Evolutionary conservation across 2,797 vertebrate genomes (phyloP), one percentile per base, ranked within the genome.

Genomic region (Gymnopithys bicolor): DNA sequence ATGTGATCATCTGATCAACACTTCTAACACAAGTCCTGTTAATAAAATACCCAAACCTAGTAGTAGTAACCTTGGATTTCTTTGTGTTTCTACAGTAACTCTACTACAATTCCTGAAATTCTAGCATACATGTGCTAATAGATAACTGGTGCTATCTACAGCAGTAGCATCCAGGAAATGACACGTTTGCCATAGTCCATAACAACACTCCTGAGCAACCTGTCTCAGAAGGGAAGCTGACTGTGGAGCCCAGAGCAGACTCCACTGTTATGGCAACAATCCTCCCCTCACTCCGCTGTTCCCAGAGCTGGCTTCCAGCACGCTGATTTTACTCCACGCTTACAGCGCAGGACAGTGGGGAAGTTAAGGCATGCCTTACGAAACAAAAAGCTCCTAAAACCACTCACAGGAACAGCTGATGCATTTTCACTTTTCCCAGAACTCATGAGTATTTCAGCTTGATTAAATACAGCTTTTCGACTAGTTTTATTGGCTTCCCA

Each of bases 401-500:
- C 11, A 27, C 28, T 33, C 52, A 24, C 35, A 22, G 27, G 14
- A 74, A 41, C 11, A 43, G 62, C 1, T 71, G 15, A 46, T 18
- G 81, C 45, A 10, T 32, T 48, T 28, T 52, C 19, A 23, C 60
- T 14, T n/a, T 1, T 11, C 32, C 15, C 43, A 35, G 28, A 84
- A 13, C 25, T 7, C 79, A 21, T 3, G 13, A 5, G 18, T 2
- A 51, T 56, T 32, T 4, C 48, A 37, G 8, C 33, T 30, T 7
- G 12, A 8, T 1, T 7, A 46, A 24, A 19, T 6, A 19, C 30
- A 27, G 35, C 16, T 80, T 12, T 55, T 7, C 5, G 23, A 17
- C 2, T 5, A 7, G 13, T 25, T 39, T 13, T 6, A 2, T 0
- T 5, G 58, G 28, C 58, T 13, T 12, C 30, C 69, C 4, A 16